phyloP scores from a whole-genome alignment of 1,140 invertebrate species.

The Dysdera silvatica region DNA sequence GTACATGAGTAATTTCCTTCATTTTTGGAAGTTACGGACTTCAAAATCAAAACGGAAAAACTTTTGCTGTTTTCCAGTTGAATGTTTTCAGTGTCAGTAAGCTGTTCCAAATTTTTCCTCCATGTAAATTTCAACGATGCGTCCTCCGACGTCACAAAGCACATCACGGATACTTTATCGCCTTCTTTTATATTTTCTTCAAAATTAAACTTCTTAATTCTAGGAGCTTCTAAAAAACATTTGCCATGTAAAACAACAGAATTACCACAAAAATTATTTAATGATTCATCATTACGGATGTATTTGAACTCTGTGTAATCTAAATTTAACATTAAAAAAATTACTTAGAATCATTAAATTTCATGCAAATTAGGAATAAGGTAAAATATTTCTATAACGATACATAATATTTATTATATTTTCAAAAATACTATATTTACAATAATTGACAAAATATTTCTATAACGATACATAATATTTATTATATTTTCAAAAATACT shows the following conservation, averaged over 20 bases:
- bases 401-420: too few species aligned
- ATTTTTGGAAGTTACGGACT: conserved; percentile 44
- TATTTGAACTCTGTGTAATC: too few species aligned
- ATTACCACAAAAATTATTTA: too few species aligned
- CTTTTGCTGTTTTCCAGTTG: neutral
- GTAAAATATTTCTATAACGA: too few species aligned
- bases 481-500: too few species aligned
- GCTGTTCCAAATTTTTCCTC: neutral
- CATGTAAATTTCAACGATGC: conserved; percentile 12
- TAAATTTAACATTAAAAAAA: too few species aligned
- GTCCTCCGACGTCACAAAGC: neutral
- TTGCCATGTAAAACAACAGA: neutral
- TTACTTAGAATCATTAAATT: too few species aligned
- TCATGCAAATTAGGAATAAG: too few species aligned
- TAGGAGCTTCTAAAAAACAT: conserved; percentile 9
- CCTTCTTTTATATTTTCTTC: conserved; percentile 19
- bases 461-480: too few species aligned
- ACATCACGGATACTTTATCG: conserved; percentile 18
- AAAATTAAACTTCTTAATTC: conserved; percentile 21
- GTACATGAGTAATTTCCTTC: conserved; percentile 66
- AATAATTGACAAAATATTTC: too few species aligned
- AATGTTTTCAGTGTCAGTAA: neutral
- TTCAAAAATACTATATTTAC: too few species aligned
- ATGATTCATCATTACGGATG: too few species aligned
- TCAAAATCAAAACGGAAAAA: conserved; percentile 7